Percentiles rank a stretch among this genome's conserved stretches.
Conservation (phyloP, 1,140 invertebrate genomes). For the Musca domestica region DNA sequence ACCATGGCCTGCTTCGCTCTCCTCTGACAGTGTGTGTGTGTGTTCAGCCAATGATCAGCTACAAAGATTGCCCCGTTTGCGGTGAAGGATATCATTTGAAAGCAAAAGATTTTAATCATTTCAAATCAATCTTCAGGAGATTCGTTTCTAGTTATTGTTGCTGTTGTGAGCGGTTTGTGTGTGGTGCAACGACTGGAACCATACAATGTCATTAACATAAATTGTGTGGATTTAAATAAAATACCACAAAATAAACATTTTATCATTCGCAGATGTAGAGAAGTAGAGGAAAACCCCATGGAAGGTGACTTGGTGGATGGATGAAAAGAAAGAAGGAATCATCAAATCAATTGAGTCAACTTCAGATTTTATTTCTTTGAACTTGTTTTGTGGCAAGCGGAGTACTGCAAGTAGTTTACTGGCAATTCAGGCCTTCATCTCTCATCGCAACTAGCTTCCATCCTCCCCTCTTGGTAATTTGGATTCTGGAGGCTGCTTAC, state of each 20-base stretch:
- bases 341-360: not conserved
- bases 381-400: not conserved
- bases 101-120: constrained; percentile 17
- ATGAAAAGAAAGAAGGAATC: not conserved
- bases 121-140: constrained; percentile 7
- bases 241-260: not conserved
- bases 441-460: not conserved
- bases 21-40: too few species aligned
- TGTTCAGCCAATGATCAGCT: too few species aligned
- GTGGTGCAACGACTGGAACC: too few species aligned
- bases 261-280: not conserved
- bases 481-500: not conserved
- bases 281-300: too few species aligned
- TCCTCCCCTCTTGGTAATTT: not conserved
- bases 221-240: constrained; percentile 19
- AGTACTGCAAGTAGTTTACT: not conserved
- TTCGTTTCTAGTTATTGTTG: not conserved
- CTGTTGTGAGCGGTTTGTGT: too few species aligned
- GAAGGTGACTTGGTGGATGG: too few species aligned
- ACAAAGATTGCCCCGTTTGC: too few species aligned
- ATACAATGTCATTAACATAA: constrained; percentile 15
- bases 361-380: not conserved
- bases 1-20: too few species aligned
- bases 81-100: not conserved
- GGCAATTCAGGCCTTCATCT: not conserved